phyloP scores from a whole-genome alignment of 2,113 vertebrate genomes.

The Gulo gulo region DNA sequence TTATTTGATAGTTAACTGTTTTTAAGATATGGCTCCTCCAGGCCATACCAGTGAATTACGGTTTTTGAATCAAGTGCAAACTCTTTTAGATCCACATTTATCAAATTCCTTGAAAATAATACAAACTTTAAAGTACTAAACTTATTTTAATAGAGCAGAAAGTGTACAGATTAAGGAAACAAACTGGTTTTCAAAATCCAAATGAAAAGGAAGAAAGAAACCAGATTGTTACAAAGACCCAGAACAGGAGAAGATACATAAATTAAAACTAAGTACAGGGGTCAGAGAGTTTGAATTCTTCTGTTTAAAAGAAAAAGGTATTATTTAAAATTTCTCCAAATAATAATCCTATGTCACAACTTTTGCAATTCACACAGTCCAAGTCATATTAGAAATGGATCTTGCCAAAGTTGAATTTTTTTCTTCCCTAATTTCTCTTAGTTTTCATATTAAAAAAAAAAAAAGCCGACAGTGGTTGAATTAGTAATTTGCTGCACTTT shows the following conservation, averaged over 20 bases:
- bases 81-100: neutral
- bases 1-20: neutral
- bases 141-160: neutral
- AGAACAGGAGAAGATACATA: neutral
- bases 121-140: constrained; percentile 16
- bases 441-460: neutral
- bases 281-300: neutral
- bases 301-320: neutral
- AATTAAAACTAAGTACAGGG: neutral
- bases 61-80: neutral
- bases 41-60: neutral
- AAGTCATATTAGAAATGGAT: constrained; percentile 17
- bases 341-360: neutral
- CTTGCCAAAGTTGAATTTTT: constrained; percentile 4
- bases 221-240: neutral
- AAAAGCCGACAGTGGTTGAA: neutral
- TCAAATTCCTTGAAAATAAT: constrained; percentile 34
- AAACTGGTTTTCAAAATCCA: constrained; percentile 8
- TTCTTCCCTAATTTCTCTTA: constrained; percentile 40
- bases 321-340: neutral
- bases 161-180: neutral
- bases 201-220: neutral
- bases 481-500: neutral
- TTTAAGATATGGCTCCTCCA: neutral
- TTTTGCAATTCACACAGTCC: constrained; percentile 44